Conservation (phyloP, 1,140 invertebrate genomes). For the Apis laboriosa region DNA sequence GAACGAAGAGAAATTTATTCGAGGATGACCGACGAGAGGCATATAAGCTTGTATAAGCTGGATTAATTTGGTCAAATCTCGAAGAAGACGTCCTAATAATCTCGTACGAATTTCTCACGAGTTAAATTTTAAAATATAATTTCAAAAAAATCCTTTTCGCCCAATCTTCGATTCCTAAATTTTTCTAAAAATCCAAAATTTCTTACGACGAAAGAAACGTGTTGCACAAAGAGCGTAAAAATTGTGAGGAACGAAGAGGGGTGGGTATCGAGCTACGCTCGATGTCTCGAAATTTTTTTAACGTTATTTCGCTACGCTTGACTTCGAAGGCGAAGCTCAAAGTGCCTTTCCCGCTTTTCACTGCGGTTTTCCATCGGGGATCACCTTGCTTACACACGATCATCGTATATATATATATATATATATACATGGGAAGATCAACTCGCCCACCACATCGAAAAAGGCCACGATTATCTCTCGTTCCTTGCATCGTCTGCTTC, state of each 20-base stretch:
- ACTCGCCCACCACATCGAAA: slow-evolving; percentile 32
- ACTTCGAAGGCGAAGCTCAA: slow-evolving; percentile 27
- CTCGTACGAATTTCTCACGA: not conserved
- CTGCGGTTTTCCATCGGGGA: slow-evolving; percentile 8
- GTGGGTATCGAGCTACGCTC: not conserved
- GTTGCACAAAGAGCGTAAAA: slow-evolving; percentile 20
- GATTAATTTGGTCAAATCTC: not conserved
- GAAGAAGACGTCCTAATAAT: not conserved
- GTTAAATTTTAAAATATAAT: too few relatives aligned
- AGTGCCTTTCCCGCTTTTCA: slow-evolving; percentile 20
- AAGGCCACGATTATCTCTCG: slow-evolving; percentile 11
- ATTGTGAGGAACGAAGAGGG: slow-evolving; percentile 3
- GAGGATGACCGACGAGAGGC: not conserved
- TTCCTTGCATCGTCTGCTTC: too few relatives aligned
- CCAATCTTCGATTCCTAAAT: too few relatives aligned
- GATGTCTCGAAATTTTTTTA: slow-evolving; percentile 36
- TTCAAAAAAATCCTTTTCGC: too few relatives aligned
- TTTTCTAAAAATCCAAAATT: too few relatives aligned
- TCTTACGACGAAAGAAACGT: too few relatives aligned
- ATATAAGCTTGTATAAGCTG: too few relatives aligned
- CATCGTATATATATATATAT: slow-evolving; percentile 9
- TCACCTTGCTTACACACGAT: slow-evolving; percentile 6
- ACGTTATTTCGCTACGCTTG: slow-evolving; percentile 33
- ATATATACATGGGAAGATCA: slow-evolving; percentile 10
- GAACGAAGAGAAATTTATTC: slow-evolving; percentile 26